A percentile compares a stretch with the other conserved stretches of the same genome.
phyloP scores from a whole-genome alignment of 2,888 invertebrate species.

The Dorcus parallelipipedus region DNA sequence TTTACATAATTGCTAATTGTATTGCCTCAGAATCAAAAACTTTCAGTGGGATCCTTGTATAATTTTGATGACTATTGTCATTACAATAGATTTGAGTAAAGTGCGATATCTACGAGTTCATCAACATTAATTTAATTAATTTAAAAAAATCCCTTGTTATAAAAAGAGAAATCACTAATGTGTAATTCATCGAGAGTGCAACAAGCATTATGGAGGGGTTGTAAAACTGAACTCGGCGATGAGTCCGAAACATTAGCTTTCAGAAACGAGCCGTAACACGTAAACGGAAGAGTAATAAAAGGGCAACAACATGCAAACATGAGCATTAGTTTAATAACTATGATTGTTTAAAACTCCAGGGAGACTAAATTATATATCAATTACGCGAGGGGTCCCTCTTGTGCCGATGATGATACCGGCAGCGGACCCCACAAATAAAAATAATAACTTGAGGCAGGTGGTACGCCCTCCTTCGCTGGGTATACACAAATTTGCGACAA shows the following conservation, averaged over 20 bases:
- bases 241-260: conserved; percentile 7
- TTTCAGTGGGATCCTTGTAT: too few species aligned
- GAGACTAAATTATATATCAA: conserved; percentile 43
- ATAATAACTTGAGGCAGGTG: conserved; percentile 12
- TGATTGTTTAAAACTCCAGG: conserved; percentile 39
- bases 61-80: too few species aligned
- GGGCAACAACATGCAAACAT: conserved; percentile 37
- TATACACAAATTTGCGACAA: neutral
- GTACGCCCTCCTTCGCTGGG: neutral
- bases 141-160: too few species aligned
- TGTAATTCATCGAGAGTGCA: too few species aligned
- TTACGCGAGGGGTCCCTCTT: conserved; percentile 29
- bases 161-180: too few species aligned
- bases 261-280: conserved; percentile 15
- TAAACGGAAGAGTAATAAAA: conserved; percentile 25
- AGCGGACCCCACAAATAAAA: conserved; percentile 8
- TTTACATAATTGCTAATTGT: too few species aligned
- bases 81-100: too few species aligned
- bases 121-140: too few species aligned
- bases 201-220: too few species aligned
- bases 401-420: conserved; percentile 20
- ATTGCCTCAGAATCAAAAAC: too few species aligned
- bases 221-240: neutral
- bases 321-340: conserved; percentile 40
- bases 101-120: too few species aligned